These are phyloP conservation scores for Euclidia mi DNA, from an alignment of 2,888 invertebrate genomes.

Conservation along the genomic window DNA sequence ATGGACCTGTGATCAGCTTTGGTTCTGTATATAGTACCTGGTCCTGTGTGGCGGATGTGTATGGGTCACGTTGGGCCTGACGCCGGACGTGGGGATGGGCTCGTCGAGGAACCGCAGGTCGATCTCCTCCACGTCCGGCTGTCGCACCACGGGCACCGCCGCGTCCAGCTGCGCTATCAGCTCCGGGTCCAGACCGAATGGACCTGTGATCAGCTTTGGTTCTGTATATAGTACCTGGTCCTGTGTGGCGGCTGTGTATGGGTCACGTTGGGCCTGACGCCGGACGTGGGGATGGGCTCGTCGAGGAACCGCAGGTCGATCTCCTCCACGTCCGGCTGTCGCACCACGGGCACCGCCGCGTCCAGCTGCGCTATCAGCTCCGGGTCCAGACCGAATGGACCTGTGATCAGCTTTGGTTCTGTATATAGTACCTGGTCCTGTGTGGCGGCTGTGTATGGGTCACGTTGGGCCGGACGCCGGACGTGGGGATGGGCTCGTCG, in stretches of 20 bases:
- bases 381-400: constrained; percentile 95
- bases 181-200: constrained; percentile 94
- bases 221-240: no score
- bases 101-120: constrained; percentile 87
- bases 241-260: constrained; percentile 47
- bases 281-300: constrained; percentile 81
- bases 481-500: constrained; percentile 83
- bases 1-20: constrained; percentile 92
- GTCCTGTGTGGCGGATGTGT: no score
- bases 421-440: no score
- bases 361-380: constrained; percentile 93
- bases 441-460: constrained; percentile 51
- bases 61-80: constrained; percentile 67
- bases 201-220: constrained; percentile 91
- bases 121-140: constrained; percentile 76
- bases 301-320: constrained; percentile 86
- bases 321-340: constrained; percentile 74
- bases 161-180: constrained; percentile 93
- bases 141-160: constrained; percentile 71
- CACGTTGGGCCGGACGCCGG: constrained; percentile 71
- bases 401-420: constrained; percentile 89
- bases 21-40: no score
- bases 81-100: constrained; percentile 77
- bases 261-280: constrained; percentile 69
- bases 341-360: constrained; percentile 78